Conservation (phyloP, 1,140 invertebrate species). For the Drosophila rhopaloa region DNA sequence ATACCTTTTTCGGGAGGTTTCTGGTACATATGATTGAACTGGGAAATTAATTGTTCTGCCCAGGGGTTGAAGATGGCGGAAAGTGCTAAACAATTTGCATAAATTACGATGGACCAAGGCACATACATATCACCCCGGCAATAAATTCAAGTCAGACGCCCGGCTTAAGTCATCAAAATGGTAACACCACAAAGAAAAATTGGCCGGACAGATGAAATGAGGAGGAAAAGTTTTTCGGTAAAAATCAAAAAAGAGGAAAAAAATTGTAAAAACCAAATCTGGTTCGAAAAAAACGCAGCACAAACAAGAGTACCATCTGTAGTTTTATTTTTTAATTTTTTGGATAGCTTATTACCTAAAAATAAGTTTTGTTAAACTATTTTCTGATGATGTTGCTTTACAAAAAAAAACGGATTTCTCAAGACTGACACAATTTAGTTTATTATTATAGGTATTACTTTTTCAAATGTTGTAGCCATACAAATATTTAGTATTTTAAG, state of each 20-base stretch:
- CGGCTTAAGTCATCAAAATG: constrained; percentile 73
- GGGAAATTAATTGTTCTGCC: constrained; percentile 65
- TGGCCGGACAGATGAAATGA: constrained; percentile 14
- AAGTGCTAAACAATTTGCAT: constrained; percentile 72
- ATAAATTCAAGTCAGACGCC: constrained; percentile 68
- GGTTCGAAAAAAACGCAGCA: neutral
- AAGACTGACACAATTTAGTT: neutral
- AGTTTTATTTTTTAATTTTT: no score
- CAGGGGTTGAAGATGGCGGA: constrained; percentile 2
- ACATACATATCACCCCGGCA: constrained; percentile 58
- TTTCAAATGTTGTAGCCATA: no score
- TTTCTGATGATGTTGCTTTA: no score
- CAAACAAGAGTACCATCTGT: no score
- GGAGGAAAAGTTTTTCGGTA: neutral
- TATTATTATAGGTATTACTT: no score
- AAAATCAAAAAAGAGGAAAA: constrained; percentile 13
- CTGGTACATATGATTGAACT: constrained; percentile 73
- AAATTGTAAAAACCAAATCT: constrained; percentile 7
- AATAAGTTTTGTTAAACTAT: no score
- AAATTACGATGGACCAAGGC: constrained; percentile 53
- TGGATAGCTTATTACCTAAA: no score
- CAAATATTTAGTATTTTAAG: no score
- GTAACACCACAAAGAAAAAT: constrained; percentile 41
- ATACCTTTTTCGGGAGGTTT: constrained; percentile 24
- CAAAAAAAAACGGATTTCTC: no score